phyloP scores from a whole-genome alignment of 2,888 invertebrate species.

The Athalia cordata region DNA sequence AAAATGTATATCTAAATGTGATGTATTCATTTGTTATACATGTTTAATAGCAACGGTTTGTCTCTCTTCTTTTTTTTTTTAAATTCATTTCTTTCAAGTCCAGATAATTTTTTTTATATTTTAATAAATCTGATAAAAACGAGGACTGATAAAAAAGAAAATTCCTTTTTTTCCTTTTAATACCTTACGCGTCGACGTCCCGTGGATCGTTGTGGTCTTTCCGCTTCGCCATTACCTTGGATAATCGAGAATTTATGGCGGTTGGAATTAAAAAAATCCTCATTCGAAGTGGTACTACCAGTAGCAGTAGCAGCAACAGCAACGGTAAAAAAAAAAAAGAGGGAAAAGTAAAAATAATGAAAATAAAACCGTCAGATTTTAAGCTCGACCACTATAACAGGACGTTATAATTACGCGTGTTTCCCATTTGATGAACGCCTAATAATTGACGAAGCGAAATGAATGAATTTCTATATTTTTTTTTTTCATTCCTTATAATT shows the following conservation, averaged over 20 bases:
- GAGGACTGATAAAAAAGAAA: too few species aligned
- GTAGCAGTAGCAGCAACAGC: neutral
- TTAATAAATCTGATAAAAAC: too few species aligned
- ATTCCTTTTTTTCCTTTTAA: too few species aligned
- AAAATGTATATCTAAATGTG: too few species aligned
- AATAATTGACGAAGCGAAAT: constrained; percentile 23
- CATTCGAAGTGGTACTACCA: constrained; percentile 13
- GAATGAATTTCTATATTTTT: neutral
- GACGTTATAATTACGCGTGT: constrained; percentile 22
- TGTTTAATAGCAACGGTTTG: too few species aligned
- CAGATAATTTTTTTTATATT: too few species aligned
- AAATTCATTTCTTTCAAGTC: too few species aligned
- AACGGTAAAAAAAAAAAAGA: neutral
- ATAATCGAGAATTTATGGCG: constrained; percentile 27
- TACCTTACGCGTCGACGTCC: neutral
- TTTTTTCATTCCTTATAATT: neutral
- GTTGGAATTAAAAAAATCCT: constrained; percentile 19
- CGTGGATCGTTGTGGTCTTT: too few species aligned
- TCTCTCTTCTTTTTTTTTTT: too few species aligned
- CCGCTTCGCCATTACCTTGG: neutral
- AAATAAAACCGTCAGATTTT: constrained; percentile 17
- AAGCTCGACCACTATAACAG: constrained; percentile 4
- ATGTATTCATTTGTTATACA: too few species aligned
- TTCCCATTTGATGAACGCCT: constrained; percentile 18
- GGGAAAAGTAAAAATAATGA: neutral